phyloP scores from a whole-genome alignment of 2,888 invertebrate species.

The Platerodrilus igneus region DNA sequence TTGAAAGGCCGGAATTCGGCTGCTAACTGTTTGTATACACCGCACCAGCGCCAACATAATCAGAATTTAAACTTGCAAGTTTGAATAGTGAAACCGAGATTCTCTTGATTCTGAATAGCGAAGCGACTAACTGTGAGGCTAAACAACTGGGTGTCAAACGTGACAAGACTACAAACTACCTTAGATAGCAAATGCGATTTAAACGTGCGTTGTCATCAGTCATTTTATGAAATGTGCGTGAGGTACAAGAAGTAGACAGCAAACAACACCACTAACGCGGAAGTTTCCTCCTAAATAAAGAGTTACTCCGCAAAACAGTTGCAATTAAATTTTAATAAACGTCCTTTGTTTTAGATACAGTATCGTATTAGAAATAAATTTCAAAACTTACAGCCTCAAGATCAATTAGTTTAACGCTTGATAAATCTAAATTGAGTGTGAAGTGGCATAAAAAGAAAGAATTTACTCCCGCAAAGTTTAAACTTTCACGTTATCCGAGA shows the following conservation, averaged over 20 bases:
- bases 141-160: conserved; percentile 37
- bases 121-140: conserved; percentile 34
- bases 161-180: conserved; percentile 33
- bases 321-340: no score
- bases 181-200: conserved; percentile 20
- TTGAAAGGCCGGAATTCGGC: conserved; percentile 15
- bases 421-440: no score
- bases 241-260: conserved; percentile 14
- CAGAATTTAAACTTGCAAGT: conserved; percentile 16
- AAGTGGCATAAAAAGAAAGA: no score
- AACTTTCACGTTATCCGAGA: no score
- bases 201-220: conserved; percentile 20
- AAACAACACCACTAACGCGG: no score
- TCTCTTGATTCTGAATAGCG: conserved; percentile 32
- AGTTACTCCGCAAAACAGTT: no score
- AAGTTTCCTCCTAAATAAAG: no score
- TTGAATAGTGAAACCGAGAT: conserved; percentile 28
- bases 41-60: conserved; percentile 13
- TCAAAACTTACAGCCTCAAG: no score
- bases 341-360: no score
- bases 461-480: no score
- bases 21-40: conserved; percentile 20
- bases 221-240: conserved; percentile 19
- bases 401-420: no score
- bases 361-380: no score